Conservation (phyloP, 2,797 vertebrate genomes). For the Hirundo rustica region DNA sequence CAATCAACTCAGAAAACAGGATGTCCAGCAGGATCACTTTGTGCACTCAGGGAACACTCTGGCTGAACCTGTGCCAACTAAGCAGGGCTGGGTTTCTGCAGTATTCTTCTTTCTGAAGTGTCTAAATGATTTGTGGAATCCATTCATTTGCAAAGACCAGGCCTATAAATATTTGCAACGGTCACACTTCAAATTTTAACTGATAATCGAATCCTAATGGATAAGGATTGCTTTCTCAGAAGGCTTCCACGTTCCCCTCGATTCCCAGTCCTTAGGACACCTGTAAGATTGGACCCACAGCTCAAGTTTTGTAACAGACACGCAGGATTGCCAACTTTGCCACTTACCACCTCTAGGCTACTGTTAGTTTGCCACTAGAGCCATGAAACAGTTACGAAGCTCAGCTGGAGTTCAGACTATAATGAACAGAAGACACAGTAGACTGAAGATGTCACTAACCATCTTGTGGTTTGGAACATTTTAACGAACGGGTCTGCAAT, state of each 20-base stretch:
- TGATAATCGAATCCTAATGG: background rate
- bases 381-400: background rate
- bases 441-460: slow-evolving; percentile 75
- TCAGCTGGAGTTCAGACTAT: slow-evolving; percentile 3
- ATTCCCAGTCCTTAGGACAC: background rate
- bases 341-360: background rate
- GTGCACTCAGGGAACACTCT: background rate
- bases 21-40: background rate
- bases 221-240: background rate
- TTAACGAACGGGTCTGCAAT: slow-evolving; percentile 76
- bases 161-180: background rate
- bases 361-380: background rate
- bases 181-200: background rate
- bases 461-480: slow-evolving; percentile 55
- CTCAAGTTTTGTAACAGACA: background rate
- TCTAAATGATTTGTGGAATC: background rate
- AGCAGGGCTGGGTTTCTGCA: background rate
- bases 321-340: background rate
- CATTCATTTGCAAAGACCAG: rapidly evolving
- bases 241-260: background rate
- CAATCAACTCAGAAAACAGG: background rate
- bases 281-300: background rate
- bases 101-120: background rate
- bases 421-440: slow-evolving; percentile 46
- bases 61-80: background rate